Evolutionary conservation across 2,888 invertebrate species (phyloP), one percentile per base, ranked within the genome.

Genomic region (Monochamus alternatus): DNA sequence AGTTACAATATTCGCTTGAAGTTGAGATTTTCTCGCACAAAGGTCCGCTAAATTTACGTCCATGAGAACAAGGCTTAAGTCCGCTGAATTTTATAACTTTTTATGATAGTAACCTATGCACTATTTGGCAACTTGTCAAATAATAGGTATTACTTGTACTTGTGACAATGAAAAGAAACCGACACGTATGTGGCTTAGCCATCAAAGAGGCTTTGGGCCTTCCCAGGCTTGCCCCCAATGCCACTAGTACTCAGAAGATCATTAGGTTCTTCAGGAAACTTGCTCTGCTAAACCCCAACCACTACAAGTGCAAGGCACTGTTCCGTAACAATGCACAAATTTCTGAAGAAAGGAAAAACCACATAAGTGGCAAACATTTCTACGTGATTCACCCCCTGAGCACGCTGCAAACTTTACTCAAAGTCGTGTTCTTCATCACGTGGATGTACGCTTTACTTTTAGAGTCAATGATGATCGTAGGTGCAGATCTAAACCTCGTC

Each of bases 341-440:
- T 32, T 38, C 55, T 12, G 58, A 38, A 1, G 77, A 76, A 52
- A 47, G 76, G 3, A 76, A 14, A 14, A 76, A 74, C 55, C 73
- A 79, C 51, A 52, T 58, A 3, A 58, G 62, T 9, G 66, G 73
- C 47, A 43, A 60, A 3, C 51, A 77, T 22, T 14, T 9, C 12
- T 76, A 52, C 51, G 63, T 75, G 12, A 70, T 79, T 9, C 79
- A 79, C 64, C 79, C 77, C 0, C 78, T 77, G 55, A 79, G 79
- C 38, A 76, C 71, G n/a, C n/a, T 77, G 2, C 65, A 64, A 5
- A 1, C 32, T 8, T 52, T 72, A 8, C 0, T 79, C 3, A 70
- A 77, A 4, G 30, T 71, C 0, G 9, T 69, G 0, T 76, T 79
- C 38, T 58, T 69, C 14, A 0, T 60, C 3, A 5, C 12, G 10